Evolutionary conservation across 2,888 invertebrate genomes (phyloP).

Genomic region (Ochropleura plecta): DNA sequence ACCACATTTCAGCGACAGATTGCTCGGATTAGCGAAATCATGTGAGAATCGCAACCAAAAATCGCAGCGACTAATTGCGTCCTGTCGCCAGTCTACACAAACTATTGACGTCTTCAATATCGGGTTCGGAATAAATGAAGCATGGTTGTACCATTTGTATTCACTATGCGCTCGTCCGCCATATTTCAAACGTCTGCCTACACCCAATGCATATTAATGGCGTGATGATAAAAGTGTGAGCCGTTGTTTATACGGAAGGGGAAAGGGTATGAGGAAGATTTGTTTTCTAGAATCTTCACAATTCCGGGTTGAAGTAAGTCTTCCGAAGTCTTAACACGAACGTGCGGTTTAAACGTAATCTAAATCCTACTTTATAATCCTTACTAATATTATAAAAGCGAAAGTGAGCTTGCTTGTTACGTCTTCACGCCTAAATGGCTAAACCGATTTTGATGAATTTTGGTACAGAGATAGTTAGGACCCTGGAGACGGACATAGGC

Average conservation of each 20-base stretch:
- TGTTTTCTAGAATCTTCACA: not conserved
- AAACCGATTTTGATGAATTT: no score
- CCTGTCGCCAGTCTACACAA: conserved; percentile 63
- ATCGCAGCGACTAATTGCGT: conserved; percentile 31
- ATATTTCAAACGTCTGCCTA: conserved; percentile 76
- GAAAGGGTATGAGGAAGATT: conserved; percentile 41
- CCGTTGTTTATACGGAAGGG: conserved; percentile 52
- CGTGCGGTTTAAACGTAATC: no score
- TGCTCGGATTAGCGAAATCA: no score
- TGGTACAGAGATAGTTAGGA: no score
- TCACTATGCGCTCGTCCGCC: conserved; percentile 70
- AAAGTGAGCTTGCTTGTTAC: no score
- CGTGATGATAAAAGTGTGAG: conserved; percentile 55
- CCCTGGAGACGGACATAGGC: no score
- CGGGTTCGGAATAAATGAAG: conserved; percentile 70
- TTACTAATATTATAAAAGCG: no score
- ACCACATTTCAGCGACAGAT: no score
- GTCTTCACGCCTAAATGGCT: no score
- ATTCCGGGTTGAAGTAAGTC: conserved; percentile 27
- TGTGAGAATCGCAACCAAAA: not conserved
- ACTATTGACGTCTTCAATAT: conserved; percentile 65
- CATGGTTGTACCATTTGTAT: conserved; percentile 76
- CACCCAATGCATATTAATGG: conserved; percentile 71
- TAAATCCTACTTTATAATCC: no score
- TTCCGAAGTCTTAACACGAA: no score